Conservation (phyloP, 53 echinoderm and acorn worm genomes). For the Paelopatides confundens region DNA sequence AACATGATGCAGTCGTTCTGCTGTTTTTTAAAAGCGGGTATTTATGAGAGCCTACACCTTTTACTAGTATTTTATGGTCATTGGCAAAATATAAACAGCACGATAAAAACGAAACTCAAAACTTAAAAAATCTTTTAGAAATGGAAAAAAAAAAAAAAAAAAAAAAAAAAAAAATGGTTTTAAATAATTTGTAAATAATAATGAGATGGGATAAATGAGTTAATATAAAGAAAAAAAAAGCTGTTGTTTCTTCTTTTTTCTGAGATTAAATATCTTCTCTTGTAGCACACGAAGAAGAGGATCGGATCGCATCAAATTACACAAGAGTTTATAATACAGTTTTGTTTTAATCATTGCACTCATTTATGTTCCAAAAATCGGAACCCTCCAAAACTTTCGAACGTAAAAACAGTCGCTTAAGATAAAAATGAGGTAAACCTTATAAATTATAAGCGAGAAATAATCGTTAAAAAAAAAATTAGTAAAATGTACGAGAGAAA, state of each 20-base stretch:
- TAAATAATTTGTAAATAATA: neutral
- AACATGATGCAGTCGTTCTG: too few relatives aligned
- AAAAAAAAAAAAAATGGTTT: neutral
- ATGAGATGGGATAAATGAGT: neutral
- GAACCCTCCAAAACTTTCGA: neutral
- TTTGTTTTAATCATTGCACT: slow-evolving; percentile 38
- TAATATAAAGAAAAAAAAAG: neutral
- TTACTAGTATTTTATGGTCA: neutral
- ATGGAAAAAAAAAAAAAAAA: neutral
- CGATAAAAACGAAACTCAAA: neutral
- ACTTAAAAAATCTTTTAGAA: too few relatives aligned
- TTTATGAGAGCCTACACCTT: too few relatives aligned
- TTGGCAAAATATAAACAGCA: neutral
- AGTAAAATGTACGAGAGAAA: neutral
- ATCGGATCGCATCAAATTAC: slow-evolving; percentile 25
- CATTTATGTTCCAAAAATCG: neutral
- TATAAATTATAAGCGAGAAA: slow-evolving; percentile 35
- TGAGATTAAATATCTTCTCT: slow-evolving; percentile 27
- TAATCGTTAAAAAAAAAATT: neutral
- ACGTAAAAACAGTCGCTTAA: slow-evolving; percentile 3
- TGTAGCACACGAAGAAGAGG: slow-evolving; percentile 35
- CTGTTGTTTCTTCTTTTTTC: neutral
- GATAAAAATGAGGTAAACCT: slow-evolving; percentile 42
- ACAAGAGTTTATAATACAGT: slow-evolving; percentile 32
- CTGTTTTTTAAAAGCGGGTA: too few relatives aligned